Percentiles rank a stretch among this genome's conserved stretches.
Conservation (phyloP, 2,113 vertebrate genomes). For the Takifugu bimaculatus region DNA sequence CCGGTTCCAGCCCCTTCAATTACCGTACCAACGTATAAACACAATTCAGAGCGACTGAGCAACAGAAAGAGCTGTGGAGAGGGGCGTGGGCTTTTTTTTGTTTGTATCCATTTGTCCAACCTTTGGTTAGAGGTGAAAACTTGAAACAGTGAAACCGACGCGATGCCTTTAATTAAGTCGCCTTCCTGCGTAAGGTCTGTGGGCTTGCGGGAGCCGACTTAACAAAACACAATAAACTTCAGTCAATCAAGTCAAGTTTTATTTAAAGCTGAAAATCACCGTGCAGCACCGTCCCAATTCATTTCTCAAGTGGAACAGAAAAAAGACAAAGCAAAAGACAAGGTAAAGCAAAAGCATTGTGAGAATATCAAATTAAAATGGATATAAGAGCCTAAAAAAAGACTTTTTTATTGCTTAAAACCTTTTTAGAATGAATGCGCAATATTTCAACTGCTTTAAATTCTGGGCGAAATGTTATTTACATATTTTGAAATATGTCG, state of each 20-base stretch:
- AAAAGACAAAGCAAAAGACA: no score
- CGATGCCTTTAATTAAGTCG: conserved; percentile 3
- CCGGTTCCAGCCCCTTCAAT: conserved; percentile 76
- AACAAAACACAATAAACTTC: not conserved
- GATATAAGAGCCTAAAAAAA: no score
- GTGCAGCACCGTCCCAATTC: not conserved
- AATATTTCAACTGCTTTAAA: no score
- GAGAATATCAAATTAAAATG: no score
- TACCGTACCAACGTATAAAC: conserved; percentile 57
- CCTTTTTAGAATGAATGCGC: no score
- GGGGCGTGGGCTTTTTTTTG: conserved; percentile 43
- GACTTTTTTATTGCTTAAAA: no score
- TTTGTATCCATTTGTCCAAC: conserved; percentile 43
- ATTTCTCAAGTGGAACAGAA: no score
- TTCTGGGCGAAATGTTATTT: no score
- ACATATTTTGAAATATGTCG: no score
- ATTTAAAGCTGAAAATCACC: no score
- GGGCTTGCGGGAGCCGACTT: not conserved
- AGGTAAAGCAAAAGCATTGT: no score
- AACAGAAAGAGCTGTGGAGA: conserved; percentile 1
- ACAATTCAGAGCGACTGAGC: conserved; percentile 23
- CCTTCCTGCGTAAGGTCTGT: not conserved
- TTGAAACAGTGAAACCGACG: conserved; percentile 22
- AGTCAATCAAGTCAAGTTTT: no score
- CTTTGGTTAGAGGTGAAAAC: conserved; percentile 40